Evolutionary conservation across 2,113 vertebrate genomes (phyloP).

Genomic region (Carassius gibelio): DNA sequence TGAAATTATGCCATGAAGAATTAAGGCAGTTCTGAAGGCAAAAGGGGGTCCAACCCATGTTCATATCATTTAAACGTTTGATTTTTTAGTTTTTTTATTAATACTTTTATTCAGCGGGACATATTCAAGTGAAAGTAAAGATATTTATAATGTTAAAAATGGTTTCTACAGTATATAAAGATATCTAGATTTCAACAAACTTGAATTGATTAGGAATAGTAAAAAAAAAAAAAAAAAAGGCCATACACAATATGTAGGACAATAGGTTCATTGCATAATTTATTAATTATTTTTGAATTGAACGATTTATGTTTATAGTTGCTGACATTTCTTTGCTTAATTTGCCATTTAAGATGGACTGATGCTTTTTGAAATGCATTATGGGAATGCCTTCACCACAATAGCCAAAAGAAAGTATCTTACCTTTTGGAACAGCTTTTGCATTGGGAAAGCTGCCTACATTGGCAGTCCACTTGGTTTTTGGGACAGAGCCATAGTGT

Average conservation of each 20-base stretch:
- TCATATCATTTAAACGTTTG: too few species aligned
- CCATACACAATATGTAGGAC: too few species aligned
- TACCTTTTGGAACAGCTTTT: conserved; percentile 13
- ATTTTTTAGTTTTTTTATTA: too few species aligned
- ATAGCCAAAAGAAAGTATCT: neutral
- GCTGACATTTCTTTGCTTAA: neutral
- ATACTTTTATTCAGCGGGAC: too few species aligned
- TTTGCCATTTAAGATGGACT: neutral
- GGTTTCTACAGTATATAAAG: too few species aligned
- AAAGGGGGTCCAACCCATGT: too few species aligned
- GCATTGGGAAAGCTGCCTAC: neutral
- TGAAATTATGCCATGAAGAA: too few species aligned
- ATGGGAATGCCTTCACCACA: neutral
- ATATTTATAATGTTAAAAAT: too few species aligned
- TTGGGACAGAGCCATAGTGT: conserved; percentile 27
- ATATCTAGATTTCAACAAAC: too few species aligned
- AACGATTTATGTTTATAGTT: neutral
- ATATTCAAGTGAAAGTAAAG: too few species aligned
- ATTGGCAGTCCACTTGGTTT: conserved; percentile 26
- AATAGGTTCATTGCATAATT: neutral
- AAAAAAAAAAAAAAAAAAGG: too few species aligned
- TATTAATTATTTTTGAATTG: neutral
- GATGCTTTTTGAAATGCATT: conserved; percentile 1
- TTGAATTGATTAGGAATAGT: neutral
- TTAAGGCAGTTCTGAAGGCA: too few species aligned